These are phyloP conservation scores for Palythoa grandis DNA, from an alignment of 92 coral and sea anemone species.

Conservation along the genomic window DNA sequence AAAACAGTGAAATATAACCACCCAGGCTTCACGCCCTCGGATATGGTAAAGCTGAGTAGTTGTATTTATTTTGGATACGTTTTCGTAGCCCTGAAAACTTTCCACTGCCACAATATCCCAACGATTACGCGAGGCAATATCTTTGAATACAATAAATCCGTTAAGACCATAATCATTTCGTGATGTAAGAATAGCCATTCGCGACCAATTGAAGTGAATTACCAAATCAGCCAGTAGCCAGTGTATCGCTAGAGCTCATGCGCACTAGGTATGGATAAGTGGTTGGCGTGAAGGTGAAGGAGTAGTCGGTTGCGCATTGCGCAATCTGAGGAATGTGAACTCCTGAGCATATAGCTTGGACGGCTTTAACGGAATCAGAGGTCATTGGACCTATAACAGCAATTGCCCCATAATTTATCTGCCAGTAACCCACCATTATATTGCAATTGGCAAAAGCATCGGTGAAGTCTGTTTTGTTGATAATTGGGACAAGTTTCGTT, in stretches of 20 bases:
- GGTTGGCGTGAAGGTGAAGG: constrained; percentile 70
- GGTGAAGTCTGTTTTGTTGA: constrained; percentile 67
- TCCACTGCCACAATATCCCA: constrained; percentile 83
- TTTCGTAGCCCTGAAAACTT: constrained; percentile 70
- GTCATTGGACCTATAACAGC: constrained; percentile 80
- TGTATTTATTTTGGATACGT: constrained; percentile 69
- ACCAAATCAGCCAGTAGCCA: constrained; percentile 77
- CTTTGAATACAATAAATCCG: constrained; percentile 74
- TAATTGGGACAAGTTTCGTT: constrained; percentile 60
- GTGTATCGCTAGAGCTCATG: constrained; percentile 79
- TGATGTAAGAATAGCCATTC: constrained; percentile 80
- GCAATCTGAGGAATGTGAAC: constrained; percentile 81
- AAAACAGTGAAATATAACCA: constrained; percentile 74
- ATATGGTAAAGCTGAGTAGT: constrained; percentile 76
- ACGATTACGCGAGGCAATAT: constrained; percentile 79
- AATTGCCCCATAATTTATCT: constrained; percentile 72
- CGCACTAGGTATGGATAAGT: constrained; percentile 75
- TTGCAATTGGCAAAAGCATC: constrained; percentile 72
- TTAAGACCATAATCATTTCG: constrained; percentile 79
- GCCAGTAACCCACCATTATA: constrained; percentile 79
- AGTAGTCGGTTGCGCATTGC: constrained; percentile 85
- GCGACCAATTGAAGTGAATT: constrained; percentile 79
- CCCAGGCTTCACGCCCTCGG: constrained; percentile 75
- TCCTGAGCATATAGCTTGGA: constrained; percentile 75
- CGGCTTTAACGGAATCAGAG: constrained; percentile 72